Evolutionary conservation across 30 jellyfish, hydroid and myxozoan species (phyloP), one percentile per base, ranked within the genome.

Genomic region (Phacellophora camtschatica): DNA sequence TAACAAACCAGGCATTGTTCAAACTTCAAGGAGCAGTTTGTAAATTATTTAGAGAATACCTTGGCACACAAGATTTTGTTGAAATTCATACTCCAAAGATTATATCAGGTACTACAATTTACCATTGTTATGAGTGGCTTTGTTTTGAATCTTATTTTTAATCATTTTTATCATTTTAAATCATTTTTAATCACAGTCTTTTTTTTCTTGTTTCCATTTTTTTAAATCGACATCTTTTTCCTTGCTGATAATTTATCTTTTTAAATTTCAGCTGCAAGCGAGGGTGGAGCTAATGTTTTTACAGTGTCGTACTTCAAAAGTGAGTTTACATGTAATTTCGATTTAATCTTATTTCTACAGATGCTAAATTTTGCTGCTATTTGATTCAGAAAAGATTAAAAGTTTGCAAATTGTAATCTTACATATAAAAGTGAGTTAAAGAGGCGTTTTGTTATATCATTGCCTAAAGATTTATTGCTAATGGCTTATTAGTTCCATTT

Each of bases 221-320:
- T n/a, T n/a, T n/a, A n/a, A n/a, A n/a, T n/a, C n/a, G n/a, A n/a
- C n/a, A n/a, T n/a, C n/a, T n/a, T n/a, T n/a, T n/a, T n/a, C n/a
- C n/a, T n/a, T n/a, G n/a, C n/a, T n/a, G n/a, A 67, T 23, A 2
- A 1, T 29, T 16, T 24, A 31, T 71, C 29, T 23, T 28, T 63
- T 31, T 23, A 13, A 0, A 27, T 68, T 72, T 18, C 66, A 95
- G 99, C 99, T 79, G 99, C 99, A 33, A 89, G 98, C 78, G 99
- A 95, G 71, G 99, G 99, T 28, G 99, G 99, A 15, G 99, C 99
- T 0, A 95, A 95, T 82, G 98, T 95, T 23, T 95, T 95, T 81
- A 89, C 94, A 34, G 95, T 95, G 58, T 71, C 96, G 0, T 95
- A 95, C 65, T 95, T 95, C 86, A 95, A 95, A 69, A 87, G 98